Base-by-base conservation (phyloP, 1,140 invertebrate genomes). In the Polypedilum pembai region DNA sequence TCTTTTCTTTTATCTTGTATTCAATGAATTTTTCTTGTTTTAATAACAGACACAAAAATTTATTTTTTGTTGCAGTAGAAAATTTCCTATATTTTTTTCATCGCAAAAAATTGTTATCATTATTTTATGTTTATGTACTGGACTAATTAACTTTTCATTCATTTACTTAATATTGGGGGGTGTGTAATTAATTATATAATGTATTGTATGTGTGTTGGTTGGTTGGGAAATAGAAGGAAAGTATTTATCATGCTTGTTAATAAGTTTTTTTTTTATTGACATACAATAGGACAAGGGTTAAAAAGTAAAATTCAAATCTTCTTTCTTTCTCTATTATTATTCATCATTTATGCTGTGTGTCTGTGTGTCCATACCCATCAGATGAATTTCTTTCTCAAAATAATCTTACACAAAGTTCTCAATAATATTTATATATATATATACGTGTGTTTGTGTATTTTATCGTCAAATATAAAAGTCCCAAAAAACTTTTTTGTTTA, bases 21-120 rank as follows among this genome's bases (percentile, higher is more conserved):
- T 33, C 24, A 33, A 33, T 56, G 45, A 56, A 56, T 5, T 33
- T 33, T n/a, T n/a, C n/a, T n/a, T n/a, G n/a, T n/a, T n/a, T n/a
- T n/a, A 56, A n/a, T 56, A 56, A 56, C 45, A 56, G 45, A 56
- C 45, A 56, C 45, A 56, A 56, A 56, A n/a, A n/a, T 45, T 45
- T 45, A 4, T 56, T 56, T 56, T 56, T 56, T 56, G 45, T 56
- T 56, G 45, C 45, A 56, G 45, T 56, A 56, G 45, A 56, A 56
- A 56, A 56, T 56, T 56, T 12, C n/a, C n/a, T 56, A 33, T 56
- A n/a, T 56, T 45, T 56, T 56, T n/a, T 15, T 56, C 15, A 56
- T 56, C 45, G 45, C 45, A 56, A 56, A 56, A 45, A 56, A n/a
- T 12, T 56, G 45, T 56, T 33, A 33, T 33, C 24, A 56, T 56